Conservation (phyloP, 2,888 invertebrate genomes). For the Drosophila mettleri region DNA sequence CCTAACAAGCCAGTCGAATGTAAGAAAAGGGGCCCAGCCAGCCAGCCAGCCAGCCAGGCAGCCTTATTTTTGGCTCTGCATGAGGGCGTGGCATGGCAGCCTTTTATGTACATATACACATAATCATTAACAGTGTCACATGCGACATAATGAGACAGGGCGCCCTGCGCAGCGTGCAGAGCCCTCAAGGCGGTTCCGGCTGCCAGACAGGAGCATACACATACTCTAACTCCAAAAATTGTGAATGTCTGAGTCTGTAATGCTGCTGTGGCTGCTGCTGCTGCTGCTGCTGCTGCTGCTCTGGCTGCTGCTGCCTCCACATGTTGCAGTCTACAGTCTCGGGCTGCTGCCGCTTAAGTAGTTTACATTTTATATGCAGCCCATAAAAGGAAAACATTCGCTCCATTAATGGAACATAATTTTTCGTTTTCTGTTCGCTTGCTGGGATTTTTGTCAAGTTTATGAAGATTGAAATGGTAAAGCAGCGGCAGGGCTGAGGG, state of each 20-base stretch:
- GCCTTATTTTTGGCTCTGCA: constrained; percentile 19
- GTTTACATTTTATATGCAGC: constrained; percentile 80
- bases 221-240: constrained; percentile 42
- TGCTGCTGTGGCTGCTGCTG: constrained; percentile 15
- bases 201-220: constrained; percentile 48
- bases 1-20: constrained; percentile 50
- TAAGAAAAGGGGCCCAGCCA: constrained; percentile 17
- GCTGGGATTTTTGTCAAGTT: constrained; percentile 79
- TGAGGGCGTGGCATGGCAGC: constrained; percentile 49
- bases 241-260: constrained; percentile 18
- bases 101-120: constrained; percentile 61
- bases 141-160: constrained; percentile 83
- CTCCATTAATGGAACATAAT: constrained; percentile 82
- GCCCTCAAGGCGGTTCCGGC: constrained; percentile 54
- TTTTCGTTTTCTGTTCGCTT: constrained; percentile 71
- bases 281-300: neutral
- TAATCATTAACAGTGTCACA: constrained; percentile 84
- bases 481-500: constrained; percentile 34
- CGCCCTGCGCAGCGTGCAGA: constrained; percentile 49
- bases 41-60: neutral
- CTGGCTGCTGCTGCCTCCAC: constrained; percentile 30
- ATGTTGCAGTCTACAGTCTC: constrained; percentile 50
- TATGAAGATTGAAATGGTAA: constrained; percentile 78
- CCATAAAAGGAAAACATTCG: constrained; percentile 80
- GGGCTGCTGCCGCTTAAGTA: constrained; percentile 77